Conservation (phyloP, 2,888 invertebrate genomes). For the Hydraecia micacea region DNA sequence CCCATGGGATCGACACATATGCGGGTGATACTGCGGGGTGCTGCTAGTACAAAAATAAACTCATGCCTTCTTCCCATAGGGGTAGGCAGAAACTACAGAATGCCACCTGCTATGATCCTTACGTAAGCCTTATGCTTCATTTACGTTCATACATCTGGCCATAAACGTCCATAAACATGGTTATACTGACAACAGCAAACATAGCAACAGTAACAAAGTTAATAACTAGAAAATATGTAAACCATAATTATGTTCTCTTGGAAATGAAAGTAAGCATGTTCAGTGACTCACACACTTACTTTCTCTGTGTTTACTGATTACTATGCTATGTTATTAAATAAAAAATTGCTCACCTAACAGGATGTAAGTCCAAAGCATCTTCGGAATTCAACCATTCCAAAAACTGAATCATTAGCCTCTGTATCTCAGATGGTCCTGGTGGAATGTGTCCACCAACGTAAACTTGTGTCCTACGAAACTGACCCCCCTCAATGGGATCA, state of each 20-base stretch:
- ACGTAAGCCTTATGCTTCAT: too few relatives aligned
- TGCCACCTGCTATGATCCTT: too few relatives aligned
- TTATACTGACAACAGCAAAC: not conserved
- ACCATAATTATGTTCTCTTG: not conserved
- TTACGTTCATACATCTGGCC: too few relatives aligned
- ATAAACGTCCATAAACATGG: too few relatives aligned
- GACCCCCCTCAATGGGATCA: constrained; percentile 97
- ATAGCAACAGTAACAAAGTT: not conserved
- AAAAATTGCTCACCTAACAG: constrained; percentile 91
- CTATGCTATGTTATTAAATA: not conserved
- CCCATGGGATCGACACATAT: too few relatives aligned
- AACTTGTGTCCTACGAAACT: constrained; percentile 96
- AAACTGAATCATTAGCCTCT: constrained; percentile 95
- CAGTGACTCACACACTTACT: constrained; percentile 20
- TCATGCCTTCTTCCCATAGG: too few relatives aligned
- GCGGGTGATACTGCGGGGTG: too few relatives aligned
- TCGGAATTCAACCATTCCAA: constrained; percentile 98
- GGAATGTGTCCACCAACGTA: constrained; percentile 99
- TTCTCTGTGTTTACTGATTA: constrained; percentile 1
- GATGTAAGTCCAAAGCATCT: constrained; percentile 95
- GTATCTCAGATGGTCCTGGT: constrained; percentile 95
- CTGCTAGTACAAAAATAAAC: too few relatives aligned
- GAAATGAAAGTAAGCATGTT: constrained; percentile 13
- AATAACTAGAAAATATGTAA: not conserved
- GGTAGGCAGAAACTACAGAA: too few relatives aligned